Percentiles rank a stretch among this genome's conserved stretches.
Evolutionary conservation across 2,888 invertebrate species (phyloP).

Genomic region (Eristalis arbustorum): DNA sequence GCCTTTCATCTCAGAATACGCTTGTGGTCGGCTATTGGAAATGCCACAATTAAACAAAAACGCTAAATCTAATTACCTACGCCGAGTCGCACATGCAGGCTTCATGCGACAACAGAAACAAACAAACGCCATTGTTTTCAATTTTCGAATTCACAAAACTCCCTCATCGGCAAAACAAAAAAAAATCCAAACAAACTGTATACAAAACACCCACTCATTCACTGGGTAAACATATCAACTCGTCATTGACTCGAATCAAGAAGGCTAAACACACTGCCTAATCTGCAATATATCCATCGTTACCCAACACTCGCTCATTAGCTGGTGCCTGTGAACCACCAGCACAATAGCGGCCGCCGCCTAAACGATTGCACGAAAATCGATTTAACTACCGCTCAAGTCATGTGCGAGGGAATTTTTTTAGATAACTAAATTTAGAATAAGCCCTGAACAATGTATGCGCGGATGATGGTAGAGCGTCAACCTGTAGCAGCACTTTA

Average conservation of each 20-base stretch:
- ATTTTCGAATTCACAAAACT: background rate
- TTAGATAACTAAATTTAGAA: slow-evolving; percentile 40
- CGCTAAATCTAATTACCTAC: too few relatives aligned
- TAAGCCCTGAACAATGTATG: background rate
- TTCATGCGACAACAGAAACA: background rate
- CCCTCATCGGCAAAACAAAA: background rate
- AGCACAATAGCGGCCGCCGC: background rate
- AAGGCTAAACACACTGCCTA: slow-evolving; percentile 8
- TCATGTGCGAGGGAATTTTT: slow-evolving; percentile 33
- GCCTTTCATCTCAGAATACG: too few relatives aligned
- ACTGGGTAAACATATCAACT: background rate
- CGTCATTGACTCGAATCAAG: background rate
- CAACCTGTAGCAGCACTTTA: slow-evolving; percentile 25
- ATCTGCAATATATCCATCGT: background rate
- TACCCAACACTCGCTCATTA: slow-evolving; percentile 1
- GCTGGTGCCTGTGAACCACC: slow-evolving; percentile 29
- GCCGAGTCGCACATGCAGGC: background rate
- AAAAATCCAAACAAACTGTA: background rate
- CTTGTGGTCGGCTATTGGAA: too few relatives aligned
- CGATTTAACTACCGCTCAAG: slow-evolving; percentile 38
- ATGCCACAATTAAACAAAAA: too few relatives aligned
- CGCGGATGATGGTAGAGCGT: slow-evolving; percentile 7
- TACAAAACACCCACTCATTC: background rate
- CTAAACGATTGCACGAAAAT: slow-evolving; percentile 45
- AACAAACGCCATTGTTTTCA: background rate